A percentile compares a stretch with the other conserved stretches of the same genome.
These are phyloP conservation scores for Muschampia plurimacula DNA, from an alignment of 2,888 invertebrate genomes.

Conservation along the genomic window DNA sequence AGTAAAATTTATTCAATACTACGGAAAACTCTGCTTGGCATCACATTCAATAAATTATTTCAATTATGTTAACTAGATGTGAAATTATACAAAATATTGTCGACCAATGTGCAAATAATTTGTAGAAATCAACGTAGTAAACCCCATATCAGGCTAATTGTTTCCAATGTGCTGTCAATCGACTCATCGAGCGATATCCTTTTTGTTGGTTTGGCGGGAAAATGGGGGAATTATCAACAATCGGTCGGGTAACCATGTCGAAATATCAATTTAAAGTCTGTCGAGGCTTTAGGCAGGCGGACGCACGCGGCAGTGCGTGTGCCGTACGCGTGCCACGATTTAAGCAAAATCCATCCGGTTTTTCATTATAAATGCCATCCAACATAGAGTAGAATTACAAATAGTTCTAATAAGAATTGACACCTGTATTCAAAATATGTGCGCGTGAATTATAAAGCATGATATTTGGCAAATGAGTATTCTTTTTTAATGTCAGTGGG, in stretches of 20 bases:
- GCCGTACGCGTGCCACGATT: conserved; percentile 53
- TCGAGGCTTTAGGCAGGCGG: conserved; percentile 21
- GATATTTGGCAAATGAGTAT: background rate
- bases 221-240: conserved; percentile 16
- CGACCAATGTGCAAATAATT: no score
- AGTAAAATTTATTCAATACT: no score
- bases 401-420: conserved; percentile 30
- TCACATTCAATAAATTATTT: no score
- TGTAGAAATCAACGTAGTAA: background rate
- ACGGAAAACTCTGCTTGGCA: no score
- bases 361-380: conserved; percentile 46
- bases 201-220: conserved; percentile 16
- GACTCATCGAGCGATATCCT: background rate
- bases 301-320: conserved; percentile 42
- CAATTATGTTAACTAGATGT: no score
- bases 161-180: conserved; percentile 4
- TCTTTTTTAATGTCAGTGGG: background rate
- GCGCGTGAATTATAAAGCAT: background rate
- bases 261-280: conserved; percentile 33
- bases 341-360: conserved; percentile 49
- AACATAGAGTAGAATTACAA: conserved; percentile 30
- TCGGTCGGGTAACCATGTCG: conserved; percentile 34
- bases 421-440: conserved; percentile 22
- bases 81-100: no score
- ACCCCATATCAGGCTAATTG: background rate